Base-by-base conservation (phyloP, 1,140 invertebrate species). In the Drosophila fuyamai region DNA sequence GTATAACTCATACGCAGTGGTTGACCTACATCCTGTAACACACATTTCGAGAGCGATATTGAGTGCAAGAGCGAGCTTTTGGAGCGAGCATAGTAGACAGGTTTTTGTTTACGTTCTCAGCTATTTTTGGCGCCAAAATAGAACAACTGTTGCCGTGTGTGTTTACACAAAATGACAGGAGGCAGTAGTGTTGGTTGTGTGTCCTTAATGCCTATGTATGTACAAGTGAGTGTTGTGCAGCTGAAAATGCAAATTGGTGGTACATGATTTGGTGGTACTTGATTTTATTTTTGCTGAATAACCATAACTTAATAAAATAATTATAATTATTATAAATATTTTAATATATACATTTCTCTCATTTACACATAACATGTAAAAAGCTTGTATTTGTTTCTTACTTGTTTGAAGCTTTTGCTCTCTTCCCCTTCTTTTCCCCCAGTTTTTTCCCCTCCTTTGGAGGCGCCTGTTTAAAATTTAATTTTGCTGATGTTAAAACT, bases 91-190 rank as follows among this genome's bases (percentile, higher is more conserved):
- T 2, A 32, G 29, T 32, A 32, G 29, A 32, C 29, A 32, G 29
- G 29, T n/a, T 27, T 36, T 71, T 89, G 80, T 86, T 88, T 86
- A 88, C 66, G 47, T 88, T 79, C 62, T 55, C 53, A 43, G 83
- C 84, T 86, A 88, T 88, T 88, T 89, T 88, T 84, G 83, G 83
- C 83, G 83, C 84, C 83, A 88, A 88, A 89, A 59, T 71, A 56
- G 63, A 83, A 83, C 83, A 86, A 86, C 83, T 86, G 83, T 86
- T 86, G 83, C 83, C 65, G 79, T 58, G 40, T 12, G 51, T 70
- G 65, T 70, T 70, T 27, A 71, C 43, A 57, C n/a, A 57, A 27
- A 6, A 32, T 38, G 27, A 48, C n/a, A 57, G 16, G 6, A n/a
- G 36, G 16, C 5, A 4, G 10, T 38, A 5, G 23, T 5, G 44